These are phyloP conservation scores for Rhingia campestris DNA, from an alignment of 2,888 invertebrate genomes.

Conservation along the genomic window DNA sequence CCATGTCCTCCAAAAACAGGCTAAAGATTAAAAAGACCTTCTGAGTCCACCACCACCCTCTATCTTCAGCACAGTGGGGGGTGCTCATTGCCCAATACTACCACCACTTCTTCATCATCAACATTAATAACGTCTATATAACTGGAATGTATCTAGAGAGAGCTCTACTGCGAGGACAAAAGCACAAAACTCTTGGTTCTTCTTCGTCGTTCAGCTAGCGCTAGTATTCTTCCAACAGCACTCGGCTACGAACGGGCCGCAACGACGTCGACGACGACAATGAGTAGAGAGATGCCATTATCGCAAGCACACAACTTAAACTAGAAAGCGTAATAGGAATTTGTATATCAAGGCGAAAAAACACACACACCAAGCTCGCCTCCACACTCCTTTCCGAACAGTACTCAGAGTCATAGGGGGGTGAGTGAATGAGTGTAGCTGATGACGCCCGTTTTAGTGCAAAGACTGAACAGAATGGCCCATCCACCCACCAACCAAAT, in stretches of 20 bases:
- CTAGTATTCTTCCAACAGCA: slow-evolving; percentile 69
- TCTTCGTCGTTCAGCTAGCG: slow-evolving; percentile 64
- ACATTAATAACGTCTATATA: slow-evolving; percentile 72
- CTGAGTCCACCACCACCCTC: slow-evolving; percentile 51
- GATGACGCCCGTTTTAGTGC: slow-evolving; percentile 63
- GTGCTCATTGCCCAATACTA: slow-evolving; percentile 10
- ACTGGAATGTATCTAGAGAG: slow-evolving; percentile 57
- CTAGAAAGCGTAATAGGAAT: slow-evolving; percentile 74
- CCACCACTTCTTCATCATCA: slow-evolving; percentile 68
- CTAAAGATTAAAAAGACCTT: slow-evolving; percentile 73
- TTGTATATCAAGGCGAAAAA: slow-evolving; percentile 67
- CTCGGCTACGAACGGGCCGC: slow-evolving; percentile 67
- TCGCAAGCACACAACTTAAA: slow-evolving; percentile 74
- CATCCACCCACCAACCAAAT: slow-evolving; percentile 63
- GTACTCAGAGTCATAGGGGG: slow-evolving; percentile 33
- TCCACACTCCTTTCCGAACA: slow-evolving; percentile 18
- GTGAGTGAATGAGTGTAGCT: slow-evolving; percentile 50
- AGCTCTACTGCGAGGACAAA: slow-evolving; percentile 66
- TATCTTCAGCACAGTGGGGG: slow-evolving; percentile 15
- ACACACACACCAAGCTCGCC: slow-evolving; percentile 13
- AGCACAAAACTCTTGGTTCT: slow-evolving; percentile 72
- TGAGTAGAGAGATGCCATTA: slow-evolving; percentile 71
- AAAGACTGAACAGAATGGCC: slow-evolving; percentile 58
- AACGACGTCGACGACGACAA: slow-evolving; percentile 60
- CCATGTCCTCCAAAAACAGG: slow-evolving; percentile 68